A percentile compares a stretch with the other conserved stretches of the same genome.
phyloP scores from a whole-genome alignment of 2,113 vertebrate species.

The Atractosteus spatula region DNA sequence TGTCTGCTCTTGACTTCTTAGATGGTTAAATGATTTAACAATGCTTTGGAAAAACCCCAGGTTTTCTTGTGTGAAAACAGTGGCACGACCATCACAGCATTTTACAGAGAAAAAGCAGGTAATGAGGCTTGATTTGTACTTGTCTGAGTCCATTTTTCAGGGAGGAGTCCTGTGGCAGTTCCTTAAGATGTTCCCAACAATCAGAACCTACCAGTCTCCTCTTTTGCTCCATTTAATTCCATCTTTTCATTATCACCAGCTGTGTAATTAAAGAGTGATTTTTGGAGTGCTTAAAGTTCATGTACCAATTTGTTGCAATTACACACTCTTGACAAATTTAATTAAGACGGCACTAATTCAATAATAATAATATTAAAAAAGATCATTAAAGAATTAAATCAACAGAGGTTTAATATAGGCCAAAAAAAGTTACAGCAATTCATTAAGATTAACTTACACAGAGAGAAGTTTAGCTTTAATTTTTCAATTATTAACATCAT shows the following conservation, averaged over 20 bases:
- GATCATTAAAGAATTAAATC: background rate
- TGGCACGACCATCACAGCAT: too few species aligned
- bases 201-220: background rate
- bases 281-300: background rate
- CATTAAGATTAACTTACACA: too few species aligned
- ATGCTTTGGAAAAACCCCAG: too few species aligned
- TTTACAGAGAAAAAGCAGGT: too few species aligned
- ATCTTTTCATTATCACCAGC: background rate
- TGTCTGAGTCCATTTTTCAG: too few species aligned
- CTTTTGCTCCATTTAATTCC: background rate
- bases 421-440: background rate
- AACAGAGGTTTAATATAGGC: background rate
- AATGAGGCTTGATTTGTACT: too few species aligned
- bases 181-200: background rate
- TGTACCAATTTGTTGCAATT: slow-evolving; percentile 1
- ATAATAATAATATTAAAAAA: background rate
- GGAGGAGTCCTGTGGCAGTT: too few species aligned
- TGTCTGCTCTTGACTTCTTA: too few species aligned
- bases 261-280: background rate
- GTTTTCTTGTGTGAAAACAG: too few species aligned
- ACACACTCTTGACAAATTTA: background rate
- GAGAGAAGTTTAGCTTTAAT: too few species aligned
- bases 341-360: background rate
- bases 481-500: too few species aligned
- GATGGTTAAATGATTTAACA: too few species aligned